Evolutionary conservation across 2,113 vertebrate species (phyloP).

Genomic region (Sinosuthora webbiana): DNA sequence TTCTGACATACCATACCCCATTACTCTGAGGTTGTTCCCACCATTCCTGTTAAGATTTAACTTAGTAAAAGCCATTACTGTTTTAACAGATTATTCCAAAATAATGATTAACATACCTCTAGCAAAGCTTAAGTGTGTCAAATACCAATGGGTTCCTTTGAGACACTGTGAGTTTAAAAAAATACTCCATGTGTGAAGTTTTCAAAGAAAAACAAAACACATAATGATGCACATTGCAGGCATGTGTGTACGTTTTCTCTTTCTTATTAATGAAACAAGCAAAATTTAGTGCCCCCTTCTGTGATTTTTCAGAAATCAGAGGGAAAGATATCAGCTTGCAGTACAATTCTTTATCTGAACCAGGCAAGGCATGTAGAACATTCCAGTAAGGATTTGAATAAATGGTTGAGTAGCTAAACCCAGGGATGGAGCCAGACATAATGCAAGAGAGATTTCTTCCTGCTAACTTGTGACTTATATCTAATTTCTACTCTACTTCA

Average conservation of each 20-base stretch:
- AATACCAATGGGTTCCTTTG: not conserved
- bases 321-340: not conserved
- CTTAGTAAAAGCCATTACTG: constrained; percentile 2
- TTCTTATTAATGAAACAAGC: not conserved
- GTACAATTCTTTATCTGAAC: not conserved
- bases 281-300: not conserved
- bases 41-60: constrained; percentile 48
- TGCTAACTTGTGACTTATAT: not conserved
- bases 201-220: not conserved
- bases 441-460: not conserved
- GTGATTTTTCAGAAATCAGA: not conserved
- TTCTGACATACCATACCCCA: not conserved
- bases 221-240: not conserved
- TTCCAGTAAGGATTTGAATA: not conserved
- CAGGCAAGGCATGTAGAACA: not conserved
- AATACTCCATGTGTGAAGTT: not conserved
- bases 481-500: not conserved
- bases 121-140: not conserved
- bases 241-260: not conserved
- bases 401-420: not conserved
- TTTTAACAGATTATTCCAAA: constrained; percentile 4
- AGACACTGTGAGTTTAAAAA: not conserved
- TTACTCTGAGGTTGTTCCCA: not conserved
- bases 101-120: constrained; percentile 37
- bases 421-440: not conserved